Conservation (phyloP, 2,888 invertebrate genomes). For the Metopia argyrocephala region DNA sequence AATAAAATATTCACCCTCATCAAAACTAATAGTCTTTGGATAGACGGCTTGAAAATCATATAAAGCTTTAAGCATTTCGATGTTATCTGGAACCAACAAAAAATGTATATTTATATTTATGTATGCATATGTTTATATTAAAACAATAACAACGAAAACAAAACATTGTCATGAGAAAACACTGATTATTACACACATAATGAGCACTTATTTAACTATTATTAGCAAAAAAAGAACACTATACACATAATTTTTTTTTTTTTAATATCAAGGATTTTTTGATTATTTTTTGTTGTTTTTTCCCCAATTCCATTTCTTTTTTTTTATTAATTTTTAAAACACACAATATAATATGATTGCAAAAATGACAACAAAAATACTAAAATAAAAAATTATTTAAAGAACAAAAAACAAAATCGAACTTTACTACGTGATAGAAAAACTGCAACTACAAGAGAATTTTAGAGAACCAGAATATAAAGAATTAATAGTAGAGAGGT, state of each 20-base stretch:
- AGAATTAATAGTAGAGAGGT: conserved; percentile 52
- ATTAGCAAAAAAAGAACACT: neutral
- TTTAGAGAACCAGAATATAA: conserved; percentile 48
- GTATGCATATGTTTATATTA: neutral
- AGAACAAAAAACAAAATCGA: conserved; percentile 19
- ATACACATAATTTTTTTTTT: neutral
- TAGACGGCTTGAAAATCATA: conserved; percentile 92
- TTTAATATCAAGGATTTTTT: conserved; percentile 43
- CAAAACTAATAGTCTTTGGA: conserved; percentile 89
- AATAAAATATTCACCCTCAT: conserved; percentile 88
- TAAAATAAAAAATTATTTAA: neutral
- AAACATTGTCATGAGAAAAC: conserved; percentile 16
- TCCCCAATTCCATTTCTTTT: neutral
- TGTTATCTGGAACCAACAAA: conserved; percentile 81
- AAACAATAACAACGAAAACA: conserved; percentile 32
- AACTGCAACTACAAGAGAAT: conserved; percentile 57
- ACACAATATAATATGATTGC: neutral
- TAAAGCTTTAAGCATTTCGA: conserved; percentile 90
- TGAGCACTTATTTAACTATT: neutral
- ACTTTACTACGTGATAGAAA: conserved; percentile 62
- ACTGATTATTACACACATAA: neutral
- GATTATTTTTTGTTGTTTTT: neutral
- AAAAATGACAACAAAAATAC: conserved; percentile 16
- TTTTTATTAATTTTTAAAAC: conserved; percentile 1
- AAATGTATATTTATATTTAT: no score